Conservation (phyloP, 2,888 invertebrate species). For the Acronicta psi region DNA sequence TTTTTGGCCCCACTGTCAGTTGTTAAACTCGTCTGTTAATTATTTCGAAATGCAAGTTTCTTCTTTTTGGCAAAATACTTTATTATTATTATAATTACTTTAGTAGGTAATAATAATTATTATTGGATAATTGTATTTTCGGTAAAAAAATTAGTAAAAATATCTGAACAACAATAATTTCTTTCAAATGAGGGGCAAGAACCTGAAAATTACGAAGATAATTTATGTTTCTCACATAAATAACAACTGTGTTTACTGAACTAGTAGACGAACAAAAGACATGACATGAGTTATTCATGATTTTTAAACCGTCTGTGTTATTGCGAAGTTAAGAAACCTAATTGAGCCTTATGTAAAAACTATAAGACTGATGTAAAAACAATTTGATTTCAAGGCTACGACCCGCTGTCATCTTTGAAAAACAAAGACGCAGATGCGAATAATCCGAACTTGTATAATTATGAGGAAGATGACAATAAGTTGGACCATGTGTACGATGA, state of each 20-base stretch:
- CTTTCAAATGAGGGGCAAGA: background rate
- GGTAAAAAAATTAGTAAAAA: no score
- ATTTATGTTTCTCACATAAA: conserved; percentile 17
- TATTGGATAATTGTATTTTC: no score
- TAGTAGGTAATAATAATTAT: no score
- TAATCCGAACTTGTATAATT: conserved; percentile 96
- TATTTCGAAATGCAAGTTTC: no score
- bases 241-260: conserved; percentile 22
- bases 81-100: no score
- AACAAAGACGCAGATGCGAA: conserved; percentile 95
- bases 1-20: no score
- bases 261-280: conserved; percentile 17
- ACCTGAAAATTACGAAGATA: conserved; percentile 7
- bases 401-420: conserved; percentile 91
- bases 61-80: no score
- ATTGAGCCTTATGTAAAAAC: background rate
- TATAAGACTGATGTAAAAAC: background rate
- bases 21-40: no score
- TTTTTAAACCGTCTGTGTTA: conserved; percentile 9
- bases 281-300: conserved; percentile 22
- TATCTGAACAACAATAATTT: background rate
- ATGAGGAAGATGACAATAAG: conserved; percentile 93
- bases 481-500: conserved; percentile 96
- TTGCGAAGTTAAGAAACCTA: background rate
- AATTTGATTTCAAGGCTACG: conserved; percentile 82